Conservation (phyloP, 2,888 invertebrate genomes). For the Nomada hirtipes region DNA sequence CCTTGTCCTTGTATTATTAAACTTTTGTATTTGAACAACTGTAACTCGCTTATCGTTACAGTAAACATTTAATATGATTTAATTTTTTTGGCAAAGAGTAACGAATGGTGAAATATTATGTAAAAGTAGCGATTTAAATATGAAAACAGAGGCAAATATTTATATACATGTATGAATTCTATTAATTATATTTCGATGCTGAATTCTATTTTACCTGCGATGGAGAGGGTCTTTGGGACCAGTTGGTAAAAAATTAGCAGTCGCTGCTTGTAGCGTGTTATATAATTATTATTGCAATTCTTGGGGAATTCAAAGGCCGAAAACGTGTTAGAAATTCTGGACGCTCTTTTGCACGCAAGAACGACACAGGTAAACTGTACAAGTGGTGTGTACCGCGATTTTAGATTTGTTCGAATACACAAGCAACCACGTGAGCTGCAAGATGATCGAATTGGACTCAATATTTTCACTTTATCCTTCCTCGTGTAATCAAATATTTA, state of each 20-base stretch:
- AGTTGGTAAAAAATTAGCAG: neutral
- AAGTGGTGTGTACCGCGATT: conserved; percentile 49
- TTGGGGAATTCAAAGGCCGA: conserved; percentile 13
- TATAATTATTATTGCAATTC: conserved; percentile 42
- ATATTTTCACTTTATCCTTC: conserved; percentile 26
- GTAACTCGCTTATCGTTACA: neutral
- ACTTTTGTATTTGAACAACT: neutral
- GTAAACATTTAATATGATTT: neutral
- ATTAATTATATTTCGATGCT: too few species aligned
- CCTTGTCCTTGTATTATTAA: neutral
- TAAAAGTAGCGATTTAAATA: neutral
- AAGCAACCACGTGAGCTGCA: conserved; percentile 54
- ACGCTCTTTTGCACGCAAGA: conserved; percentile 36
- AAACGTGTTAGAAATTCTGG: conserved; percentile 46
- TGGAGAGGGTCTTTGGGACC: neutral
- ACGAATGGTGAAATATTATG: neutral
- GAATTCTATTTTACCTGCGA: neutral
- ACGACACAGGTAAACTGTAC: conserved; percentile 2
- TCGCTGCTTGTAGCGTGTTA: conserved; percentile 19
- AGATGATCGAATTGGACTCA: conserved; percentile 15
- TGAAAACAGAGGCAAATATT: neutral
- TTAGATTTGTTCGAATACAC: conserved; percentile 55
- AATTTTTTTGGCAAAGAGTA: neutral
- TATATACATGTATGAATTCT: too few species aligned
- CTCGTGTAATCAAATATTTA: neutral